Evolutionary conservation across 2,113 vertebrate genomes (phyloP).

Genomic region (Lipophrys pholis): DNA sequence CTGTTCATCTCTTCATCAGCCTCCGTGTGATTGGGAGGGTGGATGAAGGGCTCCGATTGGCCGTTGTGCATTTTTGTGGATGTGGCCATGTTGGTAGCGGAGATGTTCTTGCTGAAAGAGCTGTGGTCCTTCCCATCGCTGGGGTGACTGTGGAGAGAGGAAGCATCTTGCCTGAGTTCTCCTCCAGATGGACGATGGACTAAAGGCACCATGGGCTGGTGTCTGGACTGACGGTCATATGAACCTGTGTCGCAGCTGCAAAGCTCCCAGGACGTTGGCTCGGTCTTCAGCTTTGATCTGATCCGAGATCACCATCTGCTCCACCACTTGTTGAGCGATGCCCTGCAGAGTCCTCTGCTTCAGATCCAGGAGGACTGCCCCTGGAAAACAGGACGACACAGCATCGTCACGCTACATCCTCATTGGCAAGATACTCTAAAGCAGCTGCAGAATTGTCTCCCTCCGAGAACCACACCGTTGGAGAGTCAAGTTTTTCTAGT

Average conservation of each 20-base stretch:
- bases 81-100: constrained; percentile 87
- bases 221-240: no score
- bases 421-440: no score
- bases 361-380: constrained; percentile 91
- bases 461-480: no score
- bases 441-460: no score
- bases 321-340: constrained; percentile 94
- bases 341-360: constrained; percentile 91
- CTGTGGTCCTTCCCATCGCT: constrained; percentile 91
- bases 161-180: neutral
- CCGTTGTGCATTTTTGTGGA: constrained; percentile 81
- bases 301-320: constrained; percentile 95
- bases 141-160: constrained; percentile 83
- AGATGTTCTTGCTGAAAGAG: constrained; percentile 91
- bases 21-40: constrained; percentile 78
- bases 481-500: no score
- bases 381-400: constrained; percentile 68
- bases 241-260: constrained; percentile 93
- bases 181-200: no score
- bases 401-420: neutral
- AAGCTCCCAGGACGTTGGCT: constrained; percentile 87
- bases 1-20: constrained; percentile 85
- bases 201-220: no score
- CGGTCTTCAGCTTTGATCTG: constrained; percentile 93
- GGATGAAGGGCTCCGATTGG: constrained; percentile 83